Evolutionary conservation across 2,797 vertebrate species (phyloP).

Genomic region (Squalus acanthias): DNA sequence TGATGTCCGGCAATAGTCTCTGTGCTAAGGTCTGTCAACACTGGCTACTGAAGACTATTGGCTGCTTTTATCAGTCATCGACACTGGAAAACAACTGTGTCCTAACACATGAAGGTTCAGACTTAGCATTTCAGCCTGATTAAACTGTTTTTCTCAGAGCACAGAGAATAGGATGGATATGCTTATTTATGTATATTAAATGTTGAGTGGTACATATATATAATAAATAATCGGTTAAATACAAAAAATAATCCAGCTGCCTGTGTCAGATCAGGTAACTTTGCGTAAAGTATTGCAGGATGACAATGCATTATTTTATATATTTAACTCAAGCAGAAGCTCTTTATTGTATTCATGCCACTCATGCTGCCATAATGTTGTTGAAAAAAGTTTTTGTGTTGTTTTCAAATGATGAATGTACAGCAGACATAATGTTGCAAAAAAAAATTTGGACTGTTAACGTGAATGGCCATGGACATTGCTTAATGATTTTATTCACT

Average conservation of each 20-base stretch:
- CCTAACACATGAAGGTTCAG: background rate
- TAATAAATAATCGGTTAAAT: background rate
- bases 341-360: background rate
- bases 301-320: background rate
- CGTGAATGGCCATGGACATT: background rate
- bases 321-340: background rate
- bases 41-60: background rate
- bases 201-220: background rate
- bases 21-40: background rate
- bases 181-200: background rate
- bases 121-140: background rate
- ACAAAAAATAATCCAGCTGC: background rate
- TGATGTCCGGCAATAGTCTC: background rate
- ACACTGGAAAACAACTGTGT: background rate
- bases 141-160: background rate
- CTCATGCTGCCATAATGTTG: background rate
- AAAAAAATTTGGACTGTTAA: slow-evolving; percentile 2
- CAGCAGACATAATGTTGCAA: background rate
- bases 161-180: background rate
- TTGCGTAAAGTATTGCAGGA: background rate
- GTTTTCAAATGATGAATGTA: background rate
- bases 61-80: background rate
- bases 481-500: background rate
- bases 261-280: no score
- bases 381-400: background rate